Conservation (phyloP, 2,113 vertebrate species). For the Gymnocephalus cernua region DNA sequence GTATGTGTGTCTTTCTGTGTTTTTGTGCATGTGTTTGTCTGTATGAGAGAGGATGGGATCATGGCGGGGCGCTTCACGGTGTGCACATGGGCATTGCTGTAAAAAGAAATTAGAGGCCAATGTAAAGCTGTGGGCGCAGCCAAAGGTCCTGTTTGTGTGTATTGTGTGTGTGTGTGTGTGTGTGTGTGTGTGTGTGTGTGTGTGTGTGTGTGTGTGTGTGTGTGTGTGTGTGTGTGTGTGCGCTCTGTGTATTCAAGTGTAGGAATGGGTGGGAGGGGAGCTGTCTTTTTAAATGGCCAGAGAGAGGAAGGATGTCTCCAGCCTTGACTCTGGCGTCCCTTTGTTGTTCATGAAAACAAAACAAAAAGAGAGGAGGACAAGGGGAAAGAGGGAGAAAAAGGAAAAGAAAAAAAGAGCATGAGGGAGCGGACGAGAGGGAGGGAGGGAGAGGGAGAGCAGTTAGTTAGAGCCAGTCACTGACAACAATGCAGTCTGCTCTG, state of each 20-base stretch:
- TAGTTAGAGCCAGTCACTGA: constrained; percentile 68
- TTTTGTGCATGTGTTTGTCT: constrained; percentile 16
- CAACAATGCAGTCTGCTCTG: constrained; percentile 76
- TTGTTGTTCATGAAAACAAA: constrained; percentile 81
- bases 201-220: constrained; percentile 34
- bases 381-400: constrained; percentile 48
- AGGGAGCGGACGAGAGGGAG: constrained; percentile 50
- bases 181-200: constrained; percentile 59
- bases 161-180: constrained; percentile 57
- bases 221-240: constrained; percentile 46
- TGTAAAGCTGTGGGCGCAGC: constrained; percentile 72
- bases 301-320: constrained; percentile 77
- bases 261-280: constrained; percentile 62
- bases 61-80: constrained; percentile 21
- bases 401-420: constrained; percentile 38
- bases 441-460: constrained; percentile 48
- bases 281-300: constrained; percentile 66
- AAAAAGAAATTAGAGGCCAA: constrained; percentile 63
- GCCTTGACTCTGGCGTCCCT: constrained; percentile 79
- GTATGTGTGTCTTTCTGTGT: constrained; percentile 10
- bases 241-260: constrained; percentile 72
- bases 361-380: constrained; percentile 77
- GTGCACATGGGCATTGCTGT: constrained; percentile 40
- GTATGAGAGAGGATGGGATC: neutral
- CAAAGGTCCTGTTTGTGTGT: constrained; percentile 50